Evolutionary conservation across 2,797 vertebrate species (phyloP), one percentile per base, ranked within the genome.

Genomic region (Melanitta fusca): DNA sequence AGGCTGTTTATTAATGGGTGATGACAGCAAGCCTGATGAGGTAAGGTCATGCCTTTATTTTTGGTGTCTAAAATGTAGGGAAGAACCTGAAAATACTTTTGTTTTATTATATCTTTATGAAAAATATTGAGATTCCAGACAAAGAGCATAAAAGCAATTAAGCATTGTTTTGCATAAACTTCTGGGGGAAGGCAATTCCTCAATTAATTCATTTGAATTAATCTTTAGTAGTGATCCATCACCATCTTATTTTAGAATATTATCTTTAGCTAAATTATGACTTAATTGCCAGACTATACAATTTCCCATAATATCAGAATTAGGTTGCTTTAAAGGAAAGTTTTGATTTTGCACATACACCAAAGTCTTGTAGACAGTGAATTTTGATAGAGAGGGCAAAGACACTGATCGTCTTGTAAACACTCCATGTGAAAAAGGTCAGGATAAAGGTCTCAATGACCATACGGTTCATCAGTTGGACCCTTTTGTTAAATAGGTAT

Each of bases 361-460:
- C 9, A 17, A 62, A 53, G 24, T 15, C 30, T 13, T 58, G 9
- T 3, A 32, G 8, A 13, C 49, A 53, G 11, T 36, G 53, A 39
- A 62, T 43, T 70, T 47, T 3, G 2, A 45, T 2, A 25, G 22
- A 43, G 36, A 30, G 12, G 2, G 38, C n/a, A 54, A 70, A 47
- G 28, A 65, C 0, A 1, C 5, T 13, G 6, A 11, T 15, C 0
- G 0, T 12, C 20, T 51, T 20, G 17, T 20, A 43, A 70, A 39
- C 27, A 45, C 5, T 11, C 25, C 17, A 12, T 0, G 6, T 20
- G 20, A 41, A 27, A 25, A 25, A 57, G 15, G 36, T 30, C 13
- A 17, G 60, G 41, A 51, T 10, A 58, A 57, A 12, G 41, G 30
- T 64, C 13, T 9, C 8, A 27, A 30, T 15, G 25, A 41, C 16